A percentile compares a stretch with the other conserved stretches of the same genome.
These are phyloP conservation scores for Tapirus terrestris DNA, from an alignment of 2,113 vertebrate genomes.

Conservation along the genomic window DNA sequence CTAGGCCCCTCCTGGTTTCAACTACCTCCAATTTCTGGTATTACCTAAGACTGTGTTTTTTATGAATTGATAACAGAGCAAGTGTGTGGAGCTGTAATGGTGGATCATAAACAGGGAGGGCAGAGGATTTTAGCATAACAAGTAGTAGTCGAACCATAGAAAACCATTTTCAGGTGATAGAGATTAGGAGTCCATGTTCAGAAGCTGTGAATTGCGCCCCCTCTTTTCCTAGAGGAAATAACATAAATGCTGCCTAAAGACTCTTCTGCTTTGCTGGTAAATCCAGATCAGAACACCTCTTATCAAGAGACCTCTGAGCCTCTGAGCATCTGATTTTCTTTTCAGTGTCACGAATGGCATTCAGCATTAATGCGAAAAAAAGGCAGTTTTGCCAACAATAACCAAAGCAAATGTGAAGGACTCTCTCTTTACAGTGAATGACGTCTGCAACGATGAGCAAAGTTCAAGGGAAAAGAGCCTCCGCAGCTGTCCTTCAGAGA, in stretches of 20 bases:
- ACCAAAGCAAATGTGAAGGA: slow-evolving; percentile 63
- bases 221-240: background rate
- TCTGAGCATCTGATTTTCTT: background rate
- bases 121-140: background rate
- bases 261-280: background rate
- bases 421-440: background rate
- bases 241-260: background rate
- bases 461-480: slow-evolving; percentile 56
- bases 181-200: too few species aligned
- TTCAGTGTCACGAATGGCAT: background rate
- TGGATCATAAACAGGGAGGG: background rate
- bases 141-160: background rate
- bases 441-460: background rate
- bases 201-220: background rate
- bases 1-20: background rate
- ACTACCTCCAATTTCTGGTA: background rate
- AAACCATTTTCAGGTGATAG: background rate
- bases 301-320: background rate
- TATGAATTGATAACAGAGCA: background rate
- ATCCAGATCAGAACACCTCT: background rate
- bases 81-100: fast-evolving
- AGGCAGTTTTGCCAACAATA: slow-evolving; percentile 29
- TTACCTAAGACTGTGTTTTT: background rate
- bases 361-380: background rate
- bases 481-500: background rate